A percentile compares a stretch with the other conserved stretches of the same genome.
Conservation (phyloP, 1,140 invertebrate genomes). For the Trypoxylus dichotomus region DNA sequence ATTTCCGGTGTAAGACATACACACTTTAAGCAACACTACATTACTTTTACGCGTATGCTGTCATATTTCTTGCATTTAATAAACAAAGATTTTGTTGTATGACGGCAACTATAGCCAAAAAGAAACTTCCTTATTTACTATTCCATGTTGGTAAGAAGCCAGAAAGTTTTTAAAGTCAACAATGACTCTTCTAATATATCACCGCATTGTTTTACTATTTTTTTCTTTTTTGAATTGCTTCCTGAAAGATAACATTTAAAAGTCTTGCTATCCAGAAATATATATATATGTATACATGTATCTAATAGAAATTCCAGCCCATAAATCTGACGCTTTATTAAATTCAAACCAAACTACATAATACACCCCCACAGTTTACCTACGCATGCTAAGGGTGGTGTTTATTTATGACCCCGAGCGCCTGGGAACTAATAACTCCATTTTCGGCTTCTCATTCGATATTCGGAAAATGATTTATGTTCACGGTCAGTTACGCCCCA, state of each 20-base stretch:
- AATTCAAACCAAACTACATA: neutral
- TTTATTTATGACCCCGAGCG: neutral
- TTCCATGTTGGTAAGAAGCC: neutral
- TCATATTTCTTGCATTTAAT: neutral
- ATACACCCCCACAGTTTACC: neutral
- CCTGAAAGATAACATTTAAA: too few species aligned
- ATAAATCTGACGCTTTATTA: neutral
- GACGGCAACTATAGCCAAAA: too few species aligned
- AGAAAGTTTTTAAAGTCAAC: neutral
- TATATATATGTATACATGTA: neutral
- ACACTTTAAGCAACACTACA: neutral
- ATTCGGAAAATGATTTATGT: constrained; percentile 11
- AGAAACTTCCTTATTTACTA: too few species aligned
- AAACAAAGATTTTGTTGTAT: too few species aligned
- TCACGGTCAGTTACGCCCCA: neutral
- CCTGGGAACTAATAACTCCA: neutral
- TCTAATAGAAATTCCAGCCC: neutral
- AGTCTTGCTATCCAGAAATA: neutral
- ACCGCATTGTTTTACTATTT: neutral
- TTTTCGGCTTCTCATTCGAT: neutral
- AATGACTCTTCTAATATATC: too few species aligned
- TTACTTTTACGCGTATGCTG: neutral
- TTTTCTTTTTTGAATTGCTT: neutral
- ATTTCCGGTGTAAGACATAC: neutral
- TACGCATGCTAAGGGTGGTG: neutral